phyloP scores from a whole-genome alignment of 2,113 vertebrate species.

The Onychostruthus taczanowskii region DNA sequence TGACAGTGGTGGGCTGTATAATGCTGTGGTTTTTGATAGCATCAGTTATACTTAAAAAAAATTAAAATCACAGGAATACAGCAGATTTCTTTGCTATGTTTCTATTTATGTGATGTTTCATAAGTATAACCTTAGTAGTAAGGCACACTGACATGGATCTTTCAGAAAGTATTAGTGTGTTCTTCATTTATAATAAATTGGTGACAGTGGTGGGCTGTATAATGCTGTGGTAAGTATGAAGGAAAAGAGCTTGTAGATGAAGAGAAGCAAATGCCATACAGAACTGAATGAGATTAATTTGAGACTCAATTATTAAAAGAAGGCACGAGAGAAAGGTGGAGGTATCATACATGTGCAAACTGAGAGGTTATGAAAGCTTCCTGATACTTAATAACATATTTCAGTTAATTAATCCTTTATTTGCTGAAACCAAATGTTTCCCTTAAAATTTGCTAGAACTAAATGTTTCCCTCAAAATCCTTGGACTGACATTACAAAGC shows the following conservation, averaged over 20 bases:
- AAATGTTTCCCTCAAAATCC: background rate
- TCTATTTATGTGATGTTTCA: background rate
- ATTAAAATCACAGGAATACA: background rate
- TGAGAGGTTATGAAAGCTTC: background rate
- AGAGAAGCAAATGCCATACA: background rate
- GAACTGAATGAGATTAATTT: background rate
- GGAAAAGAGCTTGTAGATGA: background rate
- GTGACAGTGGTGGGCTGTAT: background rate
- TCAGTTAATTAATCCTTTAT: background rate
- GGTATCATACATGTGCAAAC: background rate
- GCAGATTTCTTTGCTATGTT: background rate
- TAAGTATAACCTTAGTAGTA: background rate
- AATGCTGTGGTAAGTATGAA: background rate
- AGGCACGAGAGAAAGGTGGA: background rate
- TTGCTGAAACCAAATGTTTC: background rate
- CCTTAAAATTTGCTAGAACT: background rate
- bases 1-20: background rate
- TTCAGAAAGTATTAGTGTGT: background rate
- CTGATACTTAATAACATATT: background rate
- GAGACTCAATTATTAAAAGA: background rate
- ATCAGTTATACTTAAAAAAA: background rate
- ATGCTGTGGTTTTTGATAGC: background rate
- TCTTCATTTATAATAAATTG: background rate
- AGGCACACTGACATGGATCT: background rate
- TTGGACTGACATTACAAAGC: background rate